Evolutionary conservation across 2,113 vertebrate species (phyloP).

Genomic region (Sterna hirundo): DNA sequence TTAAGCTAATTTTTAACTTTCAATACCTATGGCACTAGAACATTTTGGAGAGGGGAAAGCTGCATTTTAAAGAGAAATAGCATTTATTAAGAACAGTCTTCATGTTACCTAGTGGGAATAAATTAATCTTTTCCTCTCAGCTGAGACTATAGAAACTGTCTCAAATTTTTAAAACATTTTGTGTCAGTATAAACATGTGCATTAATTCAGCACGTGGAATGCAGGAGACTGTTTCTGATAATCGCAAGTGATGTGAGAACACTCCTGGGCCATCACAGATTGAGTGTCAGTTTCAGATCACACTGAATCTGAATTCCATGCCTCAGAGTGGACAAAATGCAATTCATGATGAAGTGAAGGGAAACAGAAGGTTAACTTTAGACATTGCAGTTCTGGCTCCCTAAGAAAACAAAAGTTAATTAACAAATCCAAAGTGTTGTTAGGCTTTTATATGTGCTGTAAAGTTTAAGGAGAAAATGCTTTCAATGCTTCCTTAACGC

Average conservation of each 20-base stretch:
- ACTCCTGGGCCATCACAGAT: not conserved
- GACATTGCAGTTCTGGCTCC: not conserved
- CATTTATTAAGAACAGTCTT: not conserved
- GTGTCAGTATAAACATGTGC: not conserved
- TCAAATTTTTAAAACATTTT: not conserved
- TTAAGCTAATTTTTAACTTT: not conserved
- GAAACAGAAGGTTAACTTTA: not conserved
- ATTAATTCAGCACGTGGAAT: not conserved
- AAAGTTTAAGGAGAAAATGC: not conserved
- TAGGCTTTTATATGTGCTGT: not conserved
- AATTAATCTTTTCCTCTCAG: not conserved
- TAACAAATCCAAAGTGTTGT: not conserved
- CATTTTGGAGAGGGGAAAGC: not conserved
- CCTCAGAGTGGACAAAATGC: accelerated
- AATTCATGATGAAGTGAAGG: not conserved
- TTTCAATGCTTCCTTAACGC: not conserved
- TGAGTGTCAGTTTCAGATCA: not conserved
- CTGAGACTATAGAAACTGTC: not conserved
- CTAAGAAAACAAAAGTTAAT: not conserved
- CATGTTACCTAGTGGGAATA: not conserved
- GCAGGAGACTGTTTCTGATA: not conserved
- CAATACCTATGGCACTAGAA: not conserved
- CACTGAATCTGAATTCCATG: not conserved
- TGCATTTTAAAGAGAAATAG: not conserved
- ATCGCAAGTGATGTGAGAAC: not conserved